Evolutionary conservation across 2,797 vertebrate genomes (phyloP), one percentile per base, ranked within the genome.

Genomic region (Arnoldichthys spilopterus): DNA sequence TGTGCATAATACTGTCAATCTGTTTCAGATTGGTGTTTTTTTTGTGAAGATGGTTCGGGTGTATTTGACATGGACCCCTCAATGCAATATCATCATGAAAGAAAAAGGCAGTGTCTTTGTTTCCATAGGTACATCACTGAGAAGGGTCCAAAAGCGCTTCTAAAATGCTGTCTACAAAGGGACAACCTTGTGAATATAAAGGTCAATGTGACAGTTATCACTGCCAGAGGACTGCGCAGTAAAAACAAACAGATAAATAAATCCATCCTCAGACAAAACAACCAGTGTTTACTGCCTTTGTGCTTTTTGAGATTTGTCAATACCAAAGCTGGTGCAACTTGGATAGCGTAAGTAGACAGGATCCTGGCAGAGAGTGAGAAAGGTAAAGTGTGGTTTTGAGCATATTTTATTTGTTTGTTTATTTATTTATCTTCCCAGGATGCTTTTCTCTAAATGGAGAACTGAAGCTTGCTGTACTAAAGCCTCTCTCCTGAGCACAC

Each of bases 251-350:
- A 30, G 84, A 86, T 87, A 77, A 88, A 83, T 83, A 69, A 84
- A 78, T 82, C 82, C 64, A 79, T 58, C 83, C 28, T 12, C 58
- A 62, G 26, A 59, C 26, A 34, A 62, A 34, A 32, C 28, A 62
- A 62, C 22, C 40, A 47, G 43, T 67, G 28, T 67, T 45, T 26
- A 45, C 73, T 4, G 61, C 83, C 77, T 63, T 75, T 80, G 77
- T 54, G 24, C 71, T n/a, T 88, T 87, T 86, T 85, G 85, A 87
- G 83, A 83, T 75, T 82, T 89, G 87, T 87, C 85, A 76, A 82
- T 88, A 82, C 24, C 20, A 82, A 63, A 56, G 64, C 84, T 84
- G 78, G 80, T 83, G 45, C 74, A 83, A 82, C 83, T 81, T 77
- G 63, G 76, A 30, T 80, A 85, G 82, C 78, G 85, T 77, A 84